Conservation (phyloP, 2,113 vertebrate genomes). For the Sceloporus tristichus region DNA sequence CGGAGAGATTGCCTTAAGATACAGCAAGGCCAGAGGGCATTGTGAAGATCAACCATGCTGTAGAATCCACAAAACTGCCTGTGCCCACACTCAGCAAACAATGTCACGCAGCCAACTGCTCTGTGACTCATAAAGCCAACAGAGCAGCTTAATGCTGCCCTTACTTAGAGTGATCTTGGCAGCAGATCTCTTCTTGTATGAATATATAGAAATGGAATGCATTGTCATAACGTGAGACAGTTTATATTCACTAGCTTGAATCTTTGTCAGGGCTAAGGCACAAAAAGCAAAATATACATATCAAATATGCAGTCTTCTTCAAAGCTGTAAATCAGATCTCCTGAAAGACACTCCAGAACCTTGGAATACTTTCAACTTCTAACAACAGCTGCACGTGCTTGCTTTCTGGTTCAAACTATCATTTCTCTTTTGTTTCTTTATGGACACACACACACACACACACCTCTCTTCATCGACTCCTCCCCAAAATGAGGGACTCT, state of each 20-base stretch:
- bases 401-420: neutral
- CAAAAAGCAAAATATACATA: neutral
- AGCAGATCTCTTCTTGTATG: conserved; percentile 21
- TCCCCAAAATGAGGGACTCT: no score
- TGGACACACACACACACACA: no score
- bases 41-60: neutral
- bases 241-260: neutral
- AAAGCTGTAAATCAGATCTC: neutral
- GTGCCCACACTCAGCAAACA: neutral
- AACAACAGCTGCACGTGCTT: neutral
- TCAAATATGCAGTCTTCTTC: neutral
- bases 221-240: neutral
- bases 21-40: neutral
- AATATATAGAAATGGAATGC: neutral
- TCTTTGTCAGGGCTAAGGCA: neutral
- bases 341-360: neutral
- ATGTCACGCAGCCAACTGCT: neutral
- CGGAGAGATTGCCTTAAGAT: neutral
- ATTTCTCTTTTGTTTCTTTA: neutral
- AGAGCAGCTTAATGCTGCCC: neutral
- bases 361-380: neutral
- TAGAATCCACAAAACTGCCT: conserved; percentile 5
- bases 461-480: no score
- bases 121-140: neutral
- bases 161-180: neutral